These are phyloP conservation scores for Pomatorhinus ruficollis DNA, from an alignment of 2,113 vertebrate species.

Conservation along the genomic window DNA sequence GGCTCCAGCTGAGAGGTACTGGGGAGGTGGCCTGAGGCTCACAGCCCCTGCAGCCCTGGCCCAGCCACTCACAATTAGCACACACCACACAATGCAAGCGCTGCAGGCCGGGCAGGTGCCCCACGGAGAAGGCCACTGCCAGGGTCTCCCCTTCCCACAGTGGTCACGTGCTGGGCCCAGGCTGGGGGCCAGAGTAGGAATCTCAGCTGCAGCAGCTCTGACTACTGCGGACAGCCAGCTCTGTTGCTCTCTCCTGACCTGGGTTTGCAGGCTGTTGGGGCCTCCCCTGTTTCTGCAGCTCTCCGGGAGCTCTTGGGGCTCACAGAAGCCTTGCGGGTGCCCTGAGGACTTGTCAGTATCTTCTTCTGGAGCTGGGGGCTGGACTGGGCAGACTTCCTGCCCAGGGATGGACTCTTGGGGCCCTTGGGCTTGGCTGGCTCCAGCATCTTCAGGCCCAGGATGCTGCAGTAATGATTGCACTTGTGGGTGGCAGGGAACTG, in stretches of 20 bases:
- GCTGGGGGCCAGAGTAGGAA: rapidly evolving
- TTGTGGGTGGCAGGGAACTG: conserved; percentile 84
- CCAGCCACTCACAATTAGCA: neutral
- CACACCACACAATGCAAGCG: conserved; percentile 17
- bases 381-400: conserved; percentile 83
- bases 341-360: conserved; percentile 82
- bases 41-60: rapidly evolving
- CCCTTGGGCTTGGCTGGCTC: conserved; percentile 85
- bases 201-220: neutral
- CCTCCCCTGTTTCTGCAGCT: conserved; percentile 66
- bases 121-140: neutral
- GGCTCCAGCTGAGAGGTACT: neutral
- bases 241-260: conserved; percentile 30
- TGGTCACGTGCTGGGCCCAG: rapidly evolving
- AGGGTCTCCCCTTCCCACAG: neutral
- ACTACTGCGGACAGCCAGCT: neutral
- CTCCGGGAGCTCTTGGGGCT: conserved; percentile 83
- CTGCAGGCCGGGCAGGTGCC: rapidly evolving
- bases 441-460: conserved; percentile 82
- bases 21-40: neutral
- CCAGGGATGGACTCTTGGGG: conserved; percentile 86
- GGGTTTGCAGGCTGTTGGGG: conserved; percentile 49
- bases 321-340: conserved; percentile 73
- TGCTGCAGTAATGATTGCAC: conserved; percentile 90
- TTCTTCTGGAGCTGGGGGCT: conserved; percentile 91